Percentiles rank a stretch among this genome's conserved stretches.
Conservation (phyloP, 2,888 invertebrate species). For the Oxycera nigricornis region DNA sequence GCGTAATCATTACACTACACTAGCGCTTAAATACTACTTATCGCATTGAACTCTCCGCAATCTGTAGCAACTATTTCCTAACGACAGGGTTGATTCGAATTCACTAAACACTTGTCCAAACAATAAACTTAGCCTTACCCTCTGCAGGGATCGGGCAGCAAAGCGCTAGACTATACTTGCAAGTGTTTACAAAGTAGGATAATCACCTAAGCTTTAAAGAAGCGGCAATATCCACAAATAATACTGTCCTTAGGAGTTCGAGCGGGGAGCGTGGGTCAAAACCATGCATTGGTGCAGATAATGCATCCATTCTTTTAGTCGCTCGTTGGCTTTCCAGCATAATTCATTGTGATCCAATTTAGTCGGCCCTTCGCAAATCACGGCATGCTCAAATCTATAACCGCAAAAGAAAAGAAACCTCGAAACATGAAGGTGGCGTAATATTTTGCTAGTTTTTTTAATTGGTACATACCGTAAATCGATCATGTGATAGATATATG, state of each 20-base stretch:
- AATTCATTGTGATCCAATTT: conserved; percentile 36
- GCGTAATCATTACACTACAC: background rate
- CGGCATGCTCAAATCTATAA: background rate
- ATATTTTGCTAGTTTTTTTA: background rate
- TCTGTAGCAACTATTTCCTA: conserved; percentile 10
- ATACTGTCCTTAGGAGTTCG: background rate
- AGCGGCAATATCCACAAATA: conserved; percentile 39
- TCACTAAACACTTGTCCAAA: conserved; percentile 30
- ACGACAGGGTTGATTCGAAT: conserved; percentile 11
- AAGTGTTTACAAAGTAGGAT: conserved; percentile 42
- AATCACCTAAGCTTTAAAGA: conserved; percentile 43
- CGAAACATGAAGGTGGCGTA: background rate
- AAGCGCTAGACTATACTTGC: background rate
- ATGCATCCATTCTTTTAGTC: background rate
- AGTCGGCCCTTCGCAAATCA: conserved; percentile 22
- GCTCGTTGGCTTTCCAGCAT: background rate
- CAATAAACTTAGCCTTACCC: conserved; percentile 24
- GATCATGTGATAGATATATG: no score
- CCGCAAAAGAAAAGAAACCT: background rate
- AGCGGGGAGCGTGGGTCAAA: no score
- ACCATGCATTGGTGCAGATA: background rate
- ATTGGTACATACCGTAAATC: no score
- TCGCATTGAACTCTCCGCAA: conserved; percentile 3
- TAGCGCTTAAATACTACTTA: background rate
- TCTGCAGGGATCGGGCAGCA: background rate